Base-by-base conservation (phyloP, 2,113 vertebrate genomes). In the Peromyscus polionotus region DNA sequence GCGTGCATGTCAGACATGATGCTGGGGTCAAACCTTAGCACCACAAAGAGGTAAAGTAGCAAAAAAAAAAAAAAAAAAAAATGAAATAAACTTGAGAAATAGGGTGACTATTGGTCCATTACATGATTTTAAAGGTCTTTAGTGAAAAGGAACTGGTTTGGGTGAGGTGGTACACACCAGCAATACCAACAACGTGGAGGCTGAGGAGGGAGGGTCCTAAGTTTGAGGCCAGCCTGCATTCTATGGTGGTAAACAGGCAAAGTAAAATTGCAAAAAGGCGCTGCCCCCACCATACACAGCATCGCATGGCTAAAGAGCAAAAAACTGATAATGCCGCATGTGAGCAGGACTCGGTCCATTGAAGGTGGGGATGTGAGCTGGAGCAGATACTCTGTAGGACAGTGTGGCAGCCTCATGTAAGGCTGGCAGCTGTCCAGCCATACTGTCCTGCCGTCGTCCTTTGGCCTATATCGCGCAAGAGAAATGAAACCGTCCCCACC, bases 261-360 rank as follows among this genome's bases (percentile, higher is more conserved):
- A 48, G 24, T 36, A 6, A 77, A 59, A 11, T 57, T 13, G 4
- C 16, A 31, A 2, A 0, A 31, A 28, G 22, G 31, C 0, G 3
- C 3, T 14, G 75, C 42, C 48, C 7, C 75, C 22, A 0, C 17
- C 0, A 12, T 22, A 45, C n/a, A 39, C 13, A 7, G 9, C 26
- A 24, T 14, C 0, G 5, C 31, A n/a, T 4, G 54, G 75, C 45
- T n/a, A 16, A 48, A 5, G 5, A 12, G 19, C 1, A 24, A 65
- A 45, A 16, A 2, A 20, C 0, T 0, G 48, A 31, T 7, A 2
- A 12, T 0, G 1, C 24, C 24, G 42, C 19, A 31, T 0, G 19
- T 2, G 13, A 75, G 4, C 70, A 1, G 3, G 6, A 1, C 17
- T 59, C 19, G 5, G 57, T 4, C 9, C 5, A 17, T 12, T 42